phyloP scores from a whole-genome alignment of 1,140 invertebrate genomes.

The Heterodera schachtii region DNA sequence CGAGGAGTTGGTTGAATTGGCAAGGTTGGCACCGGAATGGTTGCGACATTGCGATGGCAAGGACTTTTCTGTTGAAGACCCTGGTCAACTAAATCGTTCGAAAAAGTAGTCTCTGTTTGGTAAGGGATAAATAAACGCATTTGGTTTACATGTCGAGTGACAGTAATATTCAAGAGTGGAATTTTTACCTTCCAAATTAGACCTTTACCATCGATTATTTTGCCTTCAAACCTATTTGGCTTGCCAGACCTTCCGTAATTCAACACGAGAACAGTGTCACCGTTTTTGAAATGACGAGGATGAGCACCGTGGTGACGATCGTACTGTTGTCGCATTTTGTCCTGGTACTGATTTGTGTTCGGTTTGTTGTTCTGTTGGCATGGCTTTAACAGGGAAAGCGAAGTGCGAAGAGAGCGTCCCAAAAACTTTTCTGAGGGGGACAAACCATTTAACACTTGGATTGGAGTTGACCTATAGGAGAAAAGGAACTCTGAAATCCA shows the following conservation, averaged over 20 bases:
- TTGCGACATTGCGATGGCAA: too few relatives aligned
- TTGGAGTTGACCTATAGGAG: conserved; percentile 21
- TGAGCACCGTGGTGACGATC: not conserved
- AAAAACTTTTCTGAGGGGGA: conserved; percentile 31
- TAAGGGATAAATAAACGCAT: too few relatives aligned
- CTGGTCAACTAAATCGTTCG: too few relatives aligned
- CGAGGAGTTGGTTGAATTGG: too few relatives aligned
- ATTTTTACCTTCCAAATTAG: too few relatives aligned
- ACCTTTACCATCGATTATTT: too few relatives aligned
- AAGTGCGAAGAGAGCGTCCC: conserved; percentile 16
- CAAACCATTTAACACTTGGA: not conserved
- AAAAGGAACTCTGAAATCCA: conserved; percentile 22
- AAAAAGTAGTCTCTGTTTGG: too few relatives aligned
- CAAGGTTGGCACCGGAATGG: too few relatives aligned
- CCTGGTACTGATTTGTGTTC: not conserved
- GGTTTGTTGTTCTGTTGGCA: not conserved
- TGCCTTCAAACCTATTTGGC: too few relatives aligned
- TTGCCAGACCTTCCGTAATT: not conserved
- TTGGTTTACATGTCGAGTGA: too few relatives aligned
- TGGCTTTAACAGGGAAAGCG: conserved; percentile 18
- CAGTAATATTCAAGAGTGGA: too few relatives aligned
- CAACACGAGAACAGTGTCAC: not conserved
- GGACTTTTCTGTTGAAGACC: too few relatives aligned
- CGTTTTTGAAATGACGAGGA: not conserved
- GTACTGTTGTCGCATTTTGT: not conserved